phyloP scores from a whole-genome alignment of 2,113 vertebrate species.

The Hyla sarda region DNA sequence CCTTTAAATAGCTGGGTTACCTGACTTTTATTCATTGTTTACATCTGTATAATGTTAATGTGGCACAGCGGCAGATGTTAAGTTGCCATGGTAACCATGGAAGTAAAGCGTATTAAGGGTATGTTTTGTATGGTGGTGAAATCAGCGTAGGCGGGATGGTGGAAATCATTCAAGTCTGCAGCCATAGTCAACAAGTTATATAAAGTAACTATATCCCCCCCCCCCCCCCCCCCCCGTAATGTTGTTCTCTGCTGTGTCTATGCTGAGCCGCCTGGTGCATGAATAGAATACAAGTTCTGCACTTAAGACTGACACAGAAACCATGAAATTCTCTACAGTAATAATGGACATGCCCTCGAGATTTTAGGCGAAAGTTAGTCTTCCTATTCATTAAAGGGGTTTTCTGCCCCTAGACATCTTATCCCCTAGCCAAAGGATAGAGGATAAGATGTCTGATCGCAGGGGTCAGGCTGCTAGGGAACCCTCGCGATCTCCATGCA shows the following conservation, averaged over 20 bases:
- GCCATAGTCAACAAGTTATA: not conserved
- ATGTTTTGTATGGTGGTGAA: not conserved
- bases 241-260: not conserved
- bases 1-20: not conserved
- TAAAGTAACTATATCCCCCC: not conserved
- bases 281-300: not conserved
- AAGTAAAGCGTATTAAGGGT: not conserved
- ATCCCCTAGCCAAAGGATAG: no score
- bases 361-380: no score
- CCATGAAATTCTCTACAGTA: no score
- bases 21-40: not conserved
- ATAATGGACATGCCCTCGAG: no score
- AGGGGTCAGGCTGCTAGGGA: no score
- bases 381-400: no score
- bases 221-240: no score
- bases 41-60: not conserved
- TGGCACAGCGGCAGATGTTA: not conserved
- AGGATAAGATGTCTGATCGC: no score
- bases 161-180: not conserved
- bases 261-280: not conserved
- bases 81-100: not conserved
- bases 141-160: not conserved
- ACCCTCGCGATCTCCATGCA: no score
- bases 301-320: not conserved
- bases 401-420: no score